Percentiles rank a stretch among this genome's conserved stretches.
phyloP scores from a whole-genome alignment of 2,113 vertebrate species.

The Euleptes europaea region DNA sequence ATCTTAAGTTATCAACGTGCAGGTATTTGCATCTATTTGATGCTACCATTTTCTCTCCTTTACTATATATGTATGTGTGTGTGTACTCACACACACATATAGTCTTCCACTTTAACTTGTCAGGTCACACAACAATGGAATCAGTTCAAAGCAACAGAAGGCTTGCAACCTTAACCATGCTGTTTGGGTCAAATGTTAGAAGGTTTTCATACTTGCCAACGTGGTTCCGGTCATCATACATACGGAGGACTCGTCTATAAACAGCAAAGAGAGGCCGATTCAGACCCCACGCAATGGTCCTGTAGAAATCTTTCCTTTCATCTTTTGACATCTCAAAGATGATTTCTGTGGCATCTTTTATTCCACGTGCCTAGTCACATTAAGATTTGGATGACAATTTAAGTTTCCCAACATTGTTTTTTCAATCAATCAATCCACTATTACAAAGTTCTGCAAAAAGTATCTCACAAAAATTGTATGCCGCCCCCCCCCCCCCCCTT shows the following conservation, averaged over 20 bases:
- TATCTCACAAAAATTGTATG: constrained; percentile 5
- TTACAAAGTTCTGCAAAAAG: neutral
- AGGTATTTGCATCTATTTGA: neutral
- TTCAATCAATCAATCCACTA: no score
- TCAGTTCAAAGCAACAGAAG: neutral
- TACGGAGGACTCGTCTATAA: constrained; percentile 95
- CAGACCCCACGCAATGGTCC: constrained; percentile 94
- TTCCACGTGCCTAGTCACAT: constrained; percentile 87
- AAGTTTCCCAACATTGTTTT: constrained; percentile 24
- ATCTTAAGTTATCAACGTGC: neutral
- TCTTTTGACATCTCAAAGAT: constrained; percentile 99
- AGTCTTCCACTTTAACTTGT: constrained; percentile 11
- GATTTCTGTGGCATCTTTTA: constrained; percentile 96
- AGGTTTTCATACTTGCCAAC: constrained; percentile 93
- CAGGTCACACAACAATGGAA: neutral
- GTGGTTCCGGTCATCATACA: constrained; percentile 99
- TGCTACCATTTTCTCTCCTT: neutral
- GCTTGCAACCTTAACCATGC: constrained; percentile 49
- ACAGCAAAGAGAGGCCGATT: constrained; percentile 97
- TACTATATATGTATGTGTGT: no score
- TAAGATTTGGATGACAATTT: constrained; percentile 62
- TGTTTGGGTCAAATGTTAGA: constrained; percentile 55
- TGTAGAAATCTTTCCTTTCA: constrained; percentile 98
- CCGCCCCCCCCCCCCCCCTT: neutral
- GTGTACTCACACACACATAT: no score